Conservation (phyloP, 1,140 invertebrate genomes). For the Drosophila persimilis region DNA sequence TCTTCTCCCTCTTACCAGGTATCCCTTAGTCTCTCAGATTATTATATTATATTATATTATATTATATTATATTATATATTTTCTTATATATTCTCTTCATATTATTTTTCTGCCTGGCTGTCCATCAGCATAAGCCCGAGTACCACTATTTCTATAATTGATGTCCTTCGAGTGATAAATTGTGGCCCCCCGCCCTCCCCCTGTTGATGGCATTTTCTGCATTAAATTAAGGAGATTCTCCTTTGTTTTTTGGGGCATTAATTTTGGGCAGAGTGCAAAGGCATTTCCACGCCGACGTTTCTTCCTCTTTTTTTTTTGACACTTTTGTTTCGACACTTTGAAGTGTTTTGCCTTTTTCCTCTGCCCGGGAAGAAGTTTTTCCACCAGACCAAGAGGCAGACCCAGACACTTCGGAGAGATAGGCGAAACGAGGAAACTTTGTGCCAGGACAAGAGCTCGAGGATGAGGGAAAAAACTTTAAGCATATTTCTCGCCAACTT, state of each 20-base stretch:
- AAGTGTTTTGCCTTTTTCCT: constrained; percentile 56
- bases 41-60: too few species aligned
- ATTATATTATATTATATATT: too few species aligned
- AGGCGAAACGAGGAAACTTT: constrained; percentile 43
- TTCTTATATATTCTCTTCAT: too few species aligned
- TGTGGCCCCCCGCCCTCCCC: constrained; percentile 31
- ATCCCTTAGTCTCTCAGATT: too few species aligned
- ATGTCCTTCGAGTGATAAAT: constrained; percentile 70
- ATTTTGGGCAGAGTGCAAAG: constrained; percentile 56
- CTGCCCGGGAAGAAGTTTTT: constrained; percentile 19
- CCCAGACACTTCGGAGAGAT: constrained; percentile 53
- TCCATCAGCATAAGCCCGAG: constrained; percentile 41
- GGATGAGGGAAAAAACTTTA: constrained; percentile 50
- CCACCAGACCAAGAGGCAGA: constrained; percentile 8
- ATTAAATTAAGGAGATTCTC: constrained; percentile 64
- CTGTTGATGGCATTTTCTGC: constrained; percentile 56
- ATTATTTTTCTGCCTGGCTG: constrained; percentile 32
- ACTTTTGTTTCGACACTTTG: constrained; percentile 79
- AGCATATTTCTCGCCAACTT: constrained; percentile 68
- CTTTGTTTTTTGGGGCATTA: constrained; percentile 44
- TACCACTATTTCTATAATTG: constrained; percentile 61
- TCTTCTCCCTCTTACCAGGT: too few species aligned
- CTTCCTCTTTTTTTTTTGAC: constrained; percentile 69
- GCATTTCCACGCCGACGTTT: constrained; percentile 35
- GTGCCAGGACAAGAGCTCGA: neutral